A percentile compares a stretch with the other conserved stretches of the same genome.
These are phyloP conservation scores for Salvator merianae DNA, from an alignment of 2,113 vertebrate genomes.

Conservation along the genomic window DNA sequence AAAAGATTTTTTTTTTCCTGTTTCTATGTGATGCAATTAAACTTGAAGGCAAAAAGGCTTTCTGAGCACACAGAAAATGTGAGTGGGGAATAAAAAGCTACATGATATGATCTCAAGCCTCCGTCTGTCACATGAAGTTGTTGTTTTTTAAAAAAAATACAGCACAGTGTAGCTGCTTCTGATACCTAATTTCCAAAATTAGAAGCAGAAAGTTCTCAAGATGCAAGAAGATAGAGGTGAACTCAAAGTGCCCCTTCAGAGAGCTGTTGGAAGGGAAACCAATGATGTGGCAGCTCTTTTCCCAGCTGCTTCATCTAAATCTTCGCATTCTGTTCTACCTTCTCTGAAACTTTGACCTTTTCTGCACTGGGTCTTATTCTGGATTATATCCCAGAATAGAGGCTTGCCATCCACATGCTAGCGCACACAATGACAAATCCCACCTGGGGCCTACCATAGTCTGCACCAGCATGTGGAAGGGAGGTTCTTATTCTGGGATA, in stretches of 20 bases:
- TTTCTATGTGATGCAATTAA: constrained; percentile 80
- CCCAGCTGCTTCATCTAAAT: too few relatives aligned
- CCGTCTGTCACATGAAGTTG: not conserved
- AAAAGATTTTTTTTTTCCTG: constrained; percentile 59
- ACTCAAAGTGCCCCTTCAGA: not conserved
- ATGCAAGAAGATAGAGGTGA: not conserved
- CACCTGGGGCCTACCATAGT: too few relatives aligned
- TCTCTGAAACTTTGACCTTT: too few relatives aligned
- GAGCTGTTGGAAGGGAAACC: not conserved
- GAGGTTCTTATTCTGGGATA: too few relatives aligned
- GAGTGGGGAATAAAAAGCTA: not conserved
- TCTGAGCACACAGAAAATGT: constrained; percentile 42
- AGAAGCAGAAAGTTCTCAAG: not conserved
- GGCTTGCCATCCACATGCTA: too few relatives aligned
- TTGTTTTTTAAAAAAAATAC: not conserved
- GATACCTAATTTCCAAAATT: not conserved
- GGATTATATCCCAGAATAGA: too few relatives aligned
- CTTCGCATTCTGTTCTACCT: not conserved
- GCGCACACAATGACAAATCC: too few relatives aligned
- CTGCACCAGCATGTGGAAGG: too few relatives aligned
- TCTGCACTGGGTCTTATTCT: too few relatives aligned
- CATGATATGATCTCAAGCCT: not conserved
- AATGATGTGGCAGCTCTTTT: not conserved
- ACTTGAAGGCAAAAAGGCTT: constrained; percentile 62
- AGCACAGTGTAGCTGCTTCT: not conserved